Conservation (phyloP, 2,797 vertebrate genomes). For the Mormyrus hasselquistii region DNA sequence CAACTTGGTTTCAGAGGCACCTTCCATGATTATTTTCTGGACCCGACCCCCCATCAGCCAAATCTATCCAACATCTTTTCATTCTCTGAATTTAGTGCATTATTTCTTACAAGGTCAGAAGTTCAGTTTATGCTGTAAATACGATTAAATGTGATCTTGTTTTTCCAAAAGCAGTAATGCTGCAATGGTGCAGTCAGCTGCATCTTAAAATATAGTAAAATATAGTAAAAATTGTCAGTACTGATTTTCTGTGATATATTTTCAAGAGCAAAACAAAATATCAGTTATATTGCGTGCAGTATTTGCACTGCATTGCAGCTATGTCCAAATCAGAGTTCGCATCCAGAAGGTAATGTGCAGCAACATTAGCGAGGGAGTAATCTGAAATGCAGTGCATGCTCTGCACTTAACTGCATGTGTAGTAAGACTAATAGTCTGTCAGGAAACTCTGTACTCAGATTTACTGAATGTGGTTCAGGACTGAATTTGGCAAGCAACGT, state of each 20-base stretch:
- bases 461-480: not conserved
- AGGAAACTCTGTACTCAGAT: not conserved
- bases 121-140: not conserved
- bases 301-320: not conserved
- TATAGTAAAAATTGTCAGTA: not conserved
- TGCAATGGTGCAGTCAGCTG: not conserved
- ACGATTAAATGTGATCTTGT: not conserved
- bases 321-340: not conserved
- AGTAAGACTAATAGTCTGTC: not conserved
- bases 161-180: not conserved
- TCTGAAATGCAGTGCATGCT: not conserved
- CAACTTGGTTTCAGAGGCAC: not conserved
- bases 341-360: not conserved
- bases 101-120: not conserved
- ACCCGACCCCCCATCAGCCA: not conserved
- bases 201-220: not conserved
- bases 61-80: not conserved
- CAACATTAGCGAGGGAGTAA: not conserved
- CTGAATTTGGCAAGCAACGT: not conserved
- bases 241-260: not conserved
- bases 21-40: not conserved
- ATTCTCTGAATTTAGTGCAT: not conserved
- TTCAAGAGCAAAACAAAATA: not conserved
- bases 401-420: not conserved
- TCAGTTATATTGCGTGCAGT: not conserved